Evolutionary conservation across 2,888 invertebrate species (phyloP), one percentile per base, ranked within the genome.

Genomic region (Mimas tiliae): DNA sequence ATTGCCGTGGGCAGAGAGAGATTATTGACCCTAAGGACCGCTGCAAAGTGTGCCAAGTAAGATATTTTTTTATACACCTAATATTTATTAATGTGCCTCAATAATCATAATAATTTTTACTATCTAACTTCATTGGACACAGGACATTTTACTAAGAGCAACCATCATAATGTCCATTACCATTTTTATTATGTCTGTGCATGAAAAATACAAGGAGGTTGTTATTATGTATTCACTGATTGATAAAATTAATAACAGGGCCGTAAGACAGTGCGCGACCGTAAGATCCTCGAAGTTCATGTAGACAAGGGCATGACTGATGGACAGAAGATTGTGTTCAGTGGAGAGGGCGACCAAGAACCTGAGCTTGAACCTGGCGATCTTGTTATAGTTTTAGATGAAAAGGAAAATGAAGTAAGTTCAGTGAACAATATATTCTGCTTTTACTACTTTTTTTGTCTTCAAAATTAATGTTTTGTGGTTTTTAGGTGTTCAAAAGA

Each of bases 321-420:
- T 86, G 98, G 98, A 0, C 99, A 99, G 87, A 98, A 98, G 92
- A 98, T 99, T 71, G 95, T 96, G 34, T 99, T 99, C 85, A 94
- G 95, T 71, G 99, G 99, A 0, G 99, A 99, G 90, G 99, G 99
- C 58, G 98, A 99, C 90, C 99, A 99, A 86, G 98, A 98, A 84
- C 98, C 99, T 0, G 98, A 98, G 33, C 91, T 98, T 64, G 98
- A 98, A 83, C 95, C 99, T 2, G 99, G 99, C 55, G 99, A 99
- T 87, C 97, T 99, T 70, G 96, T 99, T 72, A 98, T 99, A 81
- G 96, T 99, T 50, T 94, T 99, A 67, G 99, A 99, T 82, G 99
- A 99, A 84, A 97, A 98, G 87, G 97, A 98, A 79, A 97, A 99
- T 90, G 94, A 96, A 64, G 94, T 94, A 80, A 85, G 85, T 83